These are phyloP conservation scores for Helicolenus hilgendorfi DNA, from an alignment of 2,797 vertebrate genomes.

Conservation along the genomic window DNA sequence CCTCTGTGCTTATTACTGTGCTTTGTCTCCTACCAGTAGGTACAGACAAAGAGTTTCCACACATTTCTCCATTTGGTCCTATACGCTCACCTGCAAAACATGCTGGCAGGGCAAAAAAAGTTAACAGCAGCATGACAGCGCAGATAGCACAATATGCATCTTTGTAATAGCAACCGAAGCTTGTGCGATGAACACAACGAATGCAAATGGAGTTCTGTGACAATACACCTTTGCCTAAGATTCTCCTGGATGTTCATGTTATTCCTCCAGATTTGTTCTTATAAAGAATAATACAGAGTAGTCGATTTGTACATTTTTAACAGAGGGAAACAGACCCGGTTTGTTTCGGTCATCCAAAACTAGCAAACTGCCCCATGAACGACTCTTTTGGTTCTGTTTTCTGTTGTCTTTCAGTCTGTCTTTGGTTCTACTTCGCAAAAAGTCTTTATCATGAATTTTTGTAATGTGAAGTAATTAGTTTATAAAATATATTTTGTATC, in stretches of 20 bases:
- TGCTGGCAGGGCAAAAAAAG: conserved; percentile 71
- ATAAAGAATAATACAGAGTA: neutral
- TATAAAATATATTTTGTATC: no score
- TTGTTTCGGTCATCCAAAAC: no score
- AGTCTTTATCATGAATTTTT: no score
- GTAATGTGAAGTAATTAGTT: no score
- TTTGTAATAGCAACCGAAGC: neutral
- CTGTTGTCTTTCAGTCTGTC: no score
- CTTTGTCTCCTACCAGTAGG: conserved; percentile 66
- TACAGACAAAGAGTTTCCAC: conserved; percentile 48
- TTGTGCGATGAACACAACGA: neutral
- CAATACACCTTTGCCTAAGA: neutral
- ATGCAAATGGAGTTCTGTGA: neutral
- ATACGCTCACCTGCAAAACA: conserved; percentile 61
- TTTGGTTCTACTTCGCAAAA: no score
- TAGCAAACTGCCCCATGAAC: no score
- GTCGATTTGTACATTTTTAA: neutral
- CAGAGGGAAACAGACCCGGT: no score
- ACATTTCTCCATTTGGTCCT: conserved; percentile 54
- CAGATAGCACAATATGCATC: conserved; percentile 32
- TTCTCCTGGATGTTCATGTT: neutral
- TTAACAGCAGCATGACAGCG: conserved; percentile 10
- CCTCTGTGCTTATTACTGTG: conserved; percentile 69
- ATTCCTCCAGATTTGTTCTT: neutral
- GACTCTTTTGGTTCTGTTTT: no score